Evolutionary conservation across 2,113 vertebrate species (phyloP), one percentile per base, ranked within the genome.

Genomic region (Vulpes lagopus): DNA sequence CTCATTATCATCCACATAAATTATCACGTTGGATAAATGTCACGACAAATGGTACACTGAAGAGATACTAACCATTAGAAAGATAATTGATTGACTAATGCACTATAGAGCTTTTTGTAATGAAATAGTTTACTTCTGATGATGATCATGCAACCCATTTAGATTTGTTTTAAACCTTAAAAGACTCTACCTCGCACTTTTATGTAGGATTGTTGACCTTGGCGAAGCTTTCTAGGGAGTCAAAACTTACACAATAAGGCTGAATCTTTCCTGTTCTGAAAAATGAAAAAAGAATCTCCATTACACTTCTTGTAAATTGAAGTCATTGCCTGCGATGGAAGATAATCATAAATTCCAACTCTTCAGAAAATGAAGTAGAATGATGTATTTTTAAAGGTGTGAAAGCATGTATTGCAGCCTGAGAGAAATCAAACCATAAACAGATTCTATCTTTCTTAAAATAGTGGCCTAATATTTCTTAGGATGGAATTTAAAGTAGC

Each of bases 401-500:
- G 32, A 86, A 59, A 69, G 27, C 23, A 15, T 51, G n/a, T 62
- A 55, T 82, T 27, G 15, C 15, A 78, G 65, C 95, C 57, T 64
- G 15, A 30, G 69, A 93, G 89, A 94, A 78, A 97, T 84, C 67
- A 95, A 95, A 84, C 79, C 38, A 82, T 89, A 97, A 60, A 88
- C 38, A 97, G 94, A 97, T 89, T 91, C 82, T 1, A 0, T 89
- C 51, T 87, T 64, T 11, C 64, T 95, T 90, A 96, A 97, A 98
- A 95, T 3, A 57, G 35, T 3, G 3, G 3, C 85, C 38, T 69
- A 86, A 69, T 89, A 64, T 98, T 97, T 96, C 92, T 96, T 96
- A 15, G 12, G 32, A 38, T 95, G 38, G 16, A 27, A 96, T 98
- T 98, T 98, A 90, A 67, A 98, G 93, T 65, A 97, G 65, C 59